A percentile compares a stretch with the other conserved stretches of the same genome.
Conservation (phyloP, 2,113 vertebrate species). For the Danio rerio region GRCz12tu NC_133177.1:18610501-18611000, state of each 20-base stretch:
- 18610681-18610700: conserved; percentile 1
- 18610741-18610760: conserved; percentile 15
- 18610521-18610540: neutral
- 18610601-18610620: neutral
- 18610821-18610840: conserved; percentile 24
- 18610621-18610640: neutral
- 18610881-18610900: neutral
- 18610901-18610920: conserved; percentile 26
- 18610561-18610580: neutral
- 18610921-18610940: neutral
- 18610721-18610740: neutral
- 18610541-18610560: neutral
- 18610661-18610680: neutral
- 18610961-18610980: conserved; percentile 21
- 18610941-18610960: conserved; percentile 22
- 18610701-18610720: conserved; percentile 37
- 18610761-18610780: conserved; percentile 17
- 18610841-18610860: conserved; percentile 21
- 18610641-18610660: neutral
- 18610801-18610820: conserved; percentile 11
- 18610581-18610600: too few relatives aligned
- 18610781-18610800: neutral
- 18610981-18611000: neutral
- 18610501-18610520: too few relatives aligned
- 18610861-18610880: conserved; percentile 7